Evolutionary conservation across 2,888 invertebrate species (phyloP).

Genomic region (Ommatoiulus sabulosus): DNA sequence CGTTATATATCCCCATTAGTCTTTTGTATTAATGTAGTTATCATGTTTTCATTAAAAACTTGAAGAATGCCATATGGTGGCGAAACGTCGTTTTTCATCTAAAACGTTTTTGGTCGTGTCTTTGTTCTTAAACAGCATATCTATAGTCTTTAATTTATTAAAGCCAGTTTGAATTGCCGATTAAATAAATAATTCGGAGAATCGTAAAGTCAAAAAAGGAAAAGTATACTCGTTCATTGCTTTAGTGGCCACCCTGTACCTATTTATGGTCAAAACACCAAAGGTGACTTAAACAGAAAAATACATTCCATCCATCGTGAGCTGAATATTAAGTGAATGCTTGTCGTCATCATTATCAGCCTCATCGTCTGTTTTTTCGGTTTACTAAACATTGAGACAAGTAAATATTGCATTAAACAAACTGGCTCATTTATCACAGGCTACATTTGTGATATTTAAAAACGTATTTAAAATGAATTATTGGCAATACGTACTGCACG

Average conservation of each 20-base stretch:
- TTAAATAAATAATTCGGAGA: too few species aligned
- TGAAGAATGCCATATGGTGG: too few species aligned
- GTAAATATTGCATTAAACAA: slow-evolving; percentile 32
- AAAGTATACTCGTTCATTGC: neutral
- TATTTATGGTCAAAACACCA: neutral
- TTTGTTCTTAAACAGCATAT: too few species aligned
- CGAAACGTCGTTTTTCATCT: too few species aligned
- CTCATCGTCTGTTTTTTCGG: slow-evolving; percentile 15
- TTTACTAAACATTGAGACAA: slow-evolving; percentile 28
- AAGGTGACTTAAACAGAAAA: neutral
- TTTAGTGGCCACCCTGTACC: neutral
- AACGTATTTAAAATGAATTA: slow-evolving; percentile 44
- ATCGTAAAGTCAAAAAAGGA: too few species aligned
- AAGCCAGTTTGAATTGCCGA: too few species aligned
- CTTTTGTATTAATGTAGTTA: too few species aligned
- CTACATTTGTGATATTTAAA: slow-evolving; percentile 39
- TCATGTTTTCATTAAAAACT: too few species aligned
- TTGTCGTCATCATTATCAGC: slow-evolving; percentile 16
- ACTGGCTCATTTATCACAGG: neutral
- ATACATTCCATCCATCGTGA: neutral
- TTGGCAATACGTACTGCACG: slow-evolving; percentile 29
- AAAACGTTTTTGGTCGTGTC: too few species aligned
- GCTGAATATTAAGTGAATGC: neutral
- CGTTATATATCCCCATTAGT: too few species aligned
- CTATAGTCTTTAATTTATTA: too few species aligned